These are phyloP conservation scores for Ceratina australensis DNA, from an alignment of 1,140 invertebrate genomes.

Conservation along the genomic window DNA sequence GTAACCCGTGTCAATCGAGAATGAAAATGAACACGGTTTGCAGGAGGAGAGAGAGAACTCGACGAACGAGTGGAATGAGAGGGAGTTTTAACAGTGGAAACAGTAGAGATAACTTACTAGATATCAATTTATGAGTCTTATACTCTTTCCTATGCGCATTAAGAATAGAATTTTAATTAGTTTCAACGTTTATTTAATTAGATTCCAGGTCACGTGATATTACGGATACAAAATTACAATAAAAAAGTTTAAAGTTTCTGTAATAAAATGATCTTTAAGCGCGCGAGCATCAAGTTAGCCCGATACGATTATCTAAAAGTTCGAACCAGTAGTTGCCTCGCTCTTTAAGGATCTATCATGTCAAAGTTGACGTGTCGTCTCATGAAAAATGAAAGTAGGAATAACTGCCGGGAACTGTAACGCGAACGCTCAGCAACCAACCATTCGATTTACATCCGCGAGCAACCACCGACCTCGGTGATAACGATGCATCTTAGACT, in stretches of 20 bases:
- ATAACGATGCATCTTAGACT: slow-evolving; percentile 19
- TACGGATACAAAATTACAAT: not conserved
- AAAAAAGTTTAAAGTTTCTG: too few relatives aligned
- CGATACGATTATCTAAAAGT: too few relatives aligned
- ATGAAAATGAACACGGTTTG: not conserved
- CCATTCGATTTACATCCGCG: not conserved
- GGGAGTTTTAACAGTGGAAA: slow-evolving; percentile 1
- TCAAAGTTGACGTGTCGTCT: slow-evolving; percentile 25
- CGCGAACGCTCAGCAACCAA: slow-evolving; percentile 2
- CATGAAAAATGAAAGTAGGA: slow-evolving; percentile 23
- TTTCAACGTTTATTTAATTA: not conserved
- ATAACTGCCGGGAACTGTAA: not conserved
- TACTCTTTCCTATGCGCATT: not conserved
- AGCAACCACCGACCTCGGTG: not conserved
- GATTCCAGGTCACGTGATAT: not conserved
- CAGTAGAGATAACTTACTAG: slow-evolving; percentile 29
- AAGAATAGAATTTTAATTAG: not conserved
- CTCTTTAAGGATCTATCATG: slow-evolving; percentile 2
- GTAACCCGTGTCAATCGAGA: not conserved
- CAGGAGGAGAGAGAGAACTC: not conserved
- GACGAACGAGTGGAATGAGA: not conserved
- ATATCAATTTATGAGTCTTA: not conserved
- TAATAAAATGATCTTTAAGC: too few relatives aligned
- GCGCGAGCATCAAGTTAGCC: too few relatives aligned
- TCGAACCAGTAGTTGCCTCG: too few relatives aligned